A percentile compares a stretch with the other conserved stretches of the same genome.
These are phyloP conservation scores for Himalopsyche phryganea DNA, from an alignment of 1,140 invertebrate species.

Conservation along the genomic window DNA sequence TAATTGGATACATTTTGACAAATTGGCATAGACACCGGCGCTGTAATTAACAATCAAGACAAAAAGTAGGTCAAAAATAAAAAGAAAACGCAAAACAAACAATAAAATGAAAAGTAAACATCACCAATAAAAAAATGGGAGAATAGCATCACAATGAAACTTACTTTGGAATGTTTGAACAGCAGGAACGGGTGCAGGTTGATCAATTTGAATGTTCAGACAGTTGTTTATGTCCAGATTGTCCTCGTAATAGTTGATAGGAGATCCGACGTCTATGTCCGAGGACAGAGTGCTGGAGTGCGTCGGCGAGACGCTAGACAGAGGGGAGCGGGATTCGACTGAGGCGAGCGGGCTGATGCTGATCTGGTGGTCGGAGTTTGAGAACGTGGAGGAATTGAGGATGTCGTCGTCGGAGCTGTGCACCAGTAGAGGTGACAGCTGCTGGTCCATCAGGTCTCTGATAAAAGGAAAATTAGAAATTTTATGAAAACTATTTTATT, in stretches of 20 bases:
- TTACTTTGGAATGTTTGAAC: slow-evolving; percentile 28
- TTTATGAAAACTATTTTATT: too few species aligned
- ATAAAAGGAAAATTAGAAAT: not conserved
- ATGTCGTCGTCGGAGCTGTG: slow-evolving; percentile 11
- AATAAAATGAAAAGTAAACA: too few species aligned
- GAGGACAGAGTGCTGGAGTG: not conserved
- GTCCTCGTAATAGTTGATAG: slow-evolving; percentile 8
- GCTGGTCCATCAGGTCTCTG: not conserved
- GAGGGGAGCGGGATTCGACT: slow-evolving; percentile 10
- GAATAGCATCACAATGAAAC: not conserved
- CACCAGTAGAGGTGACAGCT: not conserved
- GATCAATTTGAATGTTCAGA: slow-evolving; percentile 6
- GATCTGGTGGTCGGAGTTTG: not conserved
- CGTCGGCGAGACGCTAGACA: not conserved
- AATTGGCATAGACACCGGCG: too few species aligned
- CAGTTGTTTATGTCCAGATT: slow-evolving; percentile 7
- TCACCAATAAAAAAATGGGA: too few species aligned
- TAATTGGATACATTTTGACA: too few species aligned
- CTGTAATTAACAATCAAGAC: too few species aligned
- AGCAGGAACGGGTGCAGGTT: slow-evolving; percentile 8
- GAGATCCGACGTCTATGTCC: slow-evolving; percentile 2
- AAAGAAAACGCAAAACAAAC: too few species aligned
- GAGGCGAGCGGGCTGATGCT: slow-evolving; percentile 26
- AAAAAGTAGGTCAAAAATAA: too few species aligned
- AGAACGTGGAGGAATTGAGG: not conserved